Evolutionary conservation across 2,888 invertebrate genomes (phyloP).

Genomic region (Coelopa pilipes): DNA sequence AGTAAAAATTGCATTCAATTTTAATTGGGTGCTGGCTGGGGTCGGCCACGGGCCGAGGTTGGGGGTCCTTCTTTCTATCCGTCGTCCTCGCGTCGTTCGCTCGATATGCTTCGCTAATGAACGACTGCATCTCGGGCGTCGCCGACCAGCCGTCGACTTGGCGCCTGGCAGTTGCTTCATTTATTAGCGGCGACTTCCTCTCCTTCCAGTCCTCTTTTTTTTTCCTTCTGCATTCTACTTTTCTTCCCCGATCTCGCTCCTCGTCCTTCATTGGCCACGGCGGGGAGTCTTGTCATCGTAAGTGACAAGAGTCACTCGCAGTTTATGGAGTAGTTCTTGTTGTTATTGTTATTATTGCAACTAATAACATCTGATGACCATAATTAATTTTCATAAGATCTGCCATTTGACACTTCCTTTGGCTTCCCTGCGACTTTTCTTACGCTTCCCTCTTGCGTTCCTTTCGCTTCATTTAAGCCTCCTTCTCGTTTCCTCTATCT

Average conservation of each 20-base stretch:
- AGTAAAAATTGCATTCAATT: conserved; percentile 10
- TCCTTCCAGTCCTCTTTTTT: background rate
- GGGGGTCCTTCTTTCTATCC: no score
- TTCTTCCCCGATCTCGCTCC: no score
- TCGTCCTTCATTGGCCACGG: no score
- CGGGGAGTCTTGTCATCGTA: no score
- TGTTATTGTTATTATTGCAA: conserved; percentile 34
- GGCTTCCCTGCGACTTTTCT: no score
- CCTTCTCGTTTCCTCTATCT: no score
- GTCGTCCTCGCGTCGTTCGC: background rate
- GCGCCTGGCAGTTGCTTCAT: conserved; percentile 8
- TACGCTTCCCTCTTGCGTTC: no score
- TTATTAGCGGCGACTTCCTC: background rate
- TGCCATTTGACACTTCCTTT: background rate
- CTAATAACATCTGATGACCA: conserved; percentile 42
- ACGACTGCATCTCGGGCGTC: background rate
- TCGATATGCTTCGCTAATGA: conserved; percentile 15
- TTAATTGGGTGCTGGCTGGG: no score
- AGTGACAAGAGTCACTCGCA: background rate
- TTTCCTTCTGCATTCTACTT: no score
- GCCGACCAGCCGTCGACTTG: background rate
- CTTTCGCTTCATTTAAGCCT: no score
- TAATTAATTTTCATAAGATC: conserved; percentile 41
- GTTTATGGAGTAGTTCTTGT: background rate
- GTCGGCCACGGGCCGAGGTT: no score